A percentile compares a stretch with the other conserved stretches of the same genome.
phyloP scores from a whole-genome alignment of 1,140 invertebrate genomes.

The Ditylenchus dipsaci region DNA sequence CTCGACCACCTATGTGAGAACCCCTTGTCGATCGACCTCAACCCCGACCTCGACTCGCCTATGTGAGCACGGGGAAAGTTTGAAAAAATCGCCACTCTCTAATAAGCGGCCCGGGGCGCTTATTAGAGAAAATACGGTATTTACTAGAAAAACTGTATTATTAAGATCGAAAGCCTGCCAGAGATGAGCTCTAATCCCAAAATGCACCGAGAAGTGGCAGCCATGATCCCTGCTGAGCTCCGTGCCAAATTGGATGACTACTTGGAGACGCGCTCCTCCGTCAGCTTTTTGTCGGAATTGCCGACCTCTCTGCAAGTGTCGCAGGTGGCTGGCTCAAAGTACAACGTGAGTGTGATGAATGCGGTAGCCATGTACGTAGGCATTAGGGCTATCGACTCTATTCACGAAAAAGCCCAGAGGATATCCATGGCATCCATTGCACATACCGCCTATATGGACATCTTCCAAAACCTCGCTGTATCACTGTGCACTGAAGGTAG shows the following conservation, averaged over 20 bases:
- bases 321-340: conserved; percentile 74
- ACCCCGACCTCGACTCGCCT: no score
- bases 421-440: conserved; percentile 88
- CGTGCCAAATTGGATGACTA: conserved; percentile 84
- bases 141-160: neutral
- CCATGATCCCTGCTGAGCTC: conserved; percentile 32
- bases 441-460: conserved; percentile 96
- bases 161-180: conserved; percentile 80
- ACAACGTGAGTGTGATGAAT: conserved; percentile 93
- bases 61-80: no score
- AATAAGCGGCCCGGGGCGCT: no score
- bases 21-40: no score
- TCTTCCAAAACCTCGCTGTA: conserved; percentile 96
- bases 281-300: conserved; percentile 87
- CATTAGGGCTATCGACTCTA: conserved; percentile 77
- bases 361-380: conserved; percentile 94
- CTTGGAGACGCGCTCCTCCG: conserved; percentile 83
- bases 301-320: conserved; percentile 70
- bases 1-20: no score
- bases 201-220: conserved; percentile 74
- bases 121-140: no score
- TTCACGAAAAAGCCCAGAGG: conserved; percentile 68
- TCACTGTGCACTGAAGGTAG: conserved; percentile 90
- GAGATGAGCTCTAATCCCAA: conserved; percentile 76
- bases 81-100: no score